Evolutionary conservation across 2,888 invertebrate species (phyloP).

Genomic region (Xanthorhoe designata): DNA sequence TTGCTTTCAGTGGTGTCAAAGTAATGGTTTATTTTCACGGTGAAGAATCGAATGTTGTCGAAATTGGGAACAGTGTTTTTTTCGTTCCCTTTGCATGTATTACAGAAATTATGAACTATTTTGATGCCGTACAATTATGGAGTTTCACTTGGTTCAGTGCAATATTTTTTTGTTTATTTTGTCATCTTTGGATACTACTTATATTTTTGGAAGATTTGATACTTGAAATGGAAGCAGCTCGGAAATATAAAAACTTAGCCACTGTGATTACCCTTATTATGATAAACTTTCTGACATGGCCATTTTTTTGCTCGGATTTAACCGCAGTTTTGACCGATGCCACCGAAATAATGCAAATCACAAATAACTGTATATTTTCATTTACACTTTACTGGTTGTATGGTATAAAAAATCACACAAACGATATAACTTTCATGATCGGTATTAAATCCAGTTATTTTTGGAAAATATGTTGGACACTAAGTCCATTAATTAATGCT

Average conservation of each 20-base stretch:
- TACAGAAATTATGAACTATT: slow-evolving; percentile 71
- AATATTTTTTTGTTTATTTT: slow-evolving; percentile 61
- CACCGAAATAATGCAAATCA: slow-evolving; percentile 64
- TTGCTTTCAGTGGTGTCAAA: slow-evolving; percentile 69
- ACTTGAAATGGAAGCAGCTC: slow-evolving; percentile 45
- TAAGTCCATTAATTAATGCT: slow-evolving; percentile 64
- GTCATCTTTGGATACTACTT: slow-evolving; percentile 66
- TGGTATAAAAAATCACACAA: slow-evolving; percentile 67
- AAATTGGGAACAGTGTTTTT: slow-evolving; percentile 60
- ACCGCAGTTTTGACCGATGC: slow-evolving; percentile 60
- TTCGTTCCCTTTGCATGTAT: slow-evolving; percentile 66
- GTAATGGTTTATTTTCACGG: slow-evolving; percentile 76
- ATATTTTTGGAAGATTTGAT: slow-evolving; percentile 62
- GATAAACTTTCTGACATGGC: slow-evolving; percentile 59
- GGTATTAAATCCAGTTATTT: slow-evolving; percentile 73
- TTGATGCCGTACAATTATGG: slow-evolving; percentile 65
- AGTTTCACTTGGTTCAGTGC: slow-evolving; percentile 69
- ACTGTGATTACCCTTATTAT: slow-evolving; percentile 51
- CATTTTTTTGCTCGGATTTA: slow-evolving; percentile 72
- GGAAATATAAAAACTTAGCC: slow-evolving; percentile 52
- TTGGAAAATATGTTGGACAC: slow-evolving; percentile 69
- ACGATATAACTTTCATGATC: slow-evolving; percentile 79
- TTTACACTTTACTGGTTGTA: slow-evolving; percentile 75
- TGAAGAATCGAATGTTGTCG: slow-evolving; percentile 70
- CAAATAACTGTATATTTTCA: slow-evolving; percentile 66